Conservation (phyloP, 2,113 vertebrate species). For the Trogon surrucura region DNA sequence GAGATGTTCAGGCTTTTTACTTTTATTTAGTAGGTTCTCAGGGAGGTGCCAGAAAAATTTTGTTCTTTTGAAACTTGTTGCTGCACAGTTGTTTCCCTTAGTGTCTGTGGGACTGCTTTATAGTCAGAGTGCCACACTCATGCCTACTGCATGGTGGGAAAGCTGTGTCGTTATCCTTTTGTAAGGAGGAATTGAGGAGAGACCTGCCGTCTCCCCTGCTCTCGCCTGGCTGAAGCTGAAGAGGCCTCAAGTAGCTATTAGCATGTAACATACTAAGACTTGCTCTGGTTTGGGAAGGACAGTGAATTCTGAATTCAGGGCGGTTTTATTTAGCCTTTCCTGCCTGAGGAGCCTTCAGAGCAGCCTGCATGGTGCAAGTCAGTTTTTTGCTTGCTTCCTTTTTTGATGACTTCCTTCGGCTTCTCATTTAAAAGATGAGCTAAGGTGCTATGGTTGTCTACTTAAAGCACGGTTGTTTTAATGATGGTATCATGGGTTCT, state of each 20-base stretch:
- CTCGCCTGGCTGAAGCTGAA: neutral
- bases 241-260: neutral
- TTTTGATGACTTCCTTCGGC: neutral
- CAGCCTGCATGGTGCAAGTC: neutral
- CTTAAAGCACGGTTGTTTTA: neutral
- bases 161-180: neutral
- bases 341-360: neutral
- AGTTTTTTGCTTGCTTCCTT: neutral
- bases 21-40: constrained; percentile 3
- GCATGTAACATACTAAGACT: neutral
- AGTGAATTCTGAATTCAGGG: neutral
- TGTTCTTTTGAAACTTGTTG: neutral
- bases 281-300: neutral
- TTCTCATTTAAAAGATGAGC: neutral
- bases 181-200: neutral
- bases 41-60: neutral
- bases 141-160: neutral
- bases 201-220: neutral
- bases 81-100: neutral
- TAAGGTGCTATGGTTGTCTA: neutral
- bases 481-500: neutral
- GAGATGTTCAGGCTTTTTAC: neutral
- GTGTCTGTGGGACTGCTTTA: neutral
- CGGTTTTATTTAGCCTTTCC: neutral
- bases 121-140: neutral